Conservation (phyloP, 2,888 invertebrate species). For the Protonemura montana region DNA sequence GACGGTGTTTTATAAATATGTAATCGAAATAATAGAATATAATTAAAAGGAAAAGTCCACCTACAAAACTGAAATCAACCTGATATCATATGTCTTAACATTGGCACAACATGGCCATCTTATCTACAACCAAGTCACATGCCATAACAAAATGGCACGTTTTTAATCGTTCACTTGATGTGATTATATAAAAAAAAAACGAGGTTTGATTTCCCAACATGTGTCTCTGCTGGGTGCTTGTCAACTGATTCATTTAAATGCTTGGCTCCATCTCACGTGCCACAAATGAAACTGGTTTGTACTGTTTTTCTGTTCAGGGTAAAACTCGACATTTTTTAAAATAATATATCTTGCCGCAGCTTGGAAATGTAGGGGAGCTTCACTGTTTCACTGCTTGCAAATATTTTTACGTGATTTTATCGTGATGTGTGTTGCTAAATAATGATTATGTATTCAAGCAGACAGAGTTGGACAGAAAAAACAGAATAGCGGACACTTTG, state of each 20-base stretch:
- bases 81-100: too few relatives aligned
- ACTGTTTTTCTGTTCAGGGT: neutral
- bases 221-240: neutral
- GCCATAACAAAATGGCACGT: too few relatives aligned
- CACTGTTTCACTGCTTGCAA: neutral
- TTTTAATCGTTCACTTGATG: too few relatives aligned
- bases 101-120: too few relatives aligned
- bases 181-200: too few relatives aligned
- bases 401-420: constrained; percentile 12
- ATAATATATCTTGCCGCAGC: neutral
- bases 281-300: neutral
- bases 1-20: neutral
- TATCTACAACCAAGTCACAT: too few relatives aligned
- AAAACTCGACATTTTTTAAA: neutral
- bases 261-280: neutral
- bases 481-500: neutral
- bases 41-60: too few relatives aligned
- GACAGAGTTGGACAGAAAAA: neutral
- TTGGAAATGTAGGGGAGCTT: neutral
- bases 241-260: neutral
- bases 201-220: too few relatives aligned
- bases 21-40: neutral
- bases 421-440: neutral
- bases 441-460: neutral
- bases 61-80: too few relatives aligned